Evolutionary conservation across 2,797 vertebrate genomes (phyloP), one percentile per base, ranked within the genome.

Genomic region (Simalia tracyae): DNA sequence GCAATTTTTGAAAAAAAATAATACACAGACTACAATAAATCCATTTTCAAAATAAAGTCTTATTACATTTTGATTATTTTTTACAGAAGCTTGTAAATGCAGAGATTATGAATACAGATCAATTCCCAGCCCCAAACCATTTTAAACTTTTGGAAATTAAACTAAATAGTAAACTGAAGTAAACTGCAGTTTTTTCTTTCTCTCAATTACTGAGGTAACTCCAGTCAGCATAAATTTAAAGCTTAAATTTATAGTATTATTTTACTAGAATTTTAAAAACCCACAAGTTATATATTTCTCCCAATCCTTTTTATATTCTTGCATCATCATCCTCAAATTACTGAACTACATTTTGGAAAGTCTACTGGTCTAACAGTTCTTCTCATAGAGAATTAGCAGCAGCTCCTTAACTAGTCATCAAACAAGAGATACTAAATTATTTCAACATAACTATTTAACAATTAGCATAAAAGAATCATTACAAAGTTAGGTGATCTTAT

Each of bases 311-410:
- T 64, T 84, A 31, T 63, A 24, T 50, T 63, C 31, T 86, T 91
- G 6, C 11, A 64, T 42, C 46, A 84, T 0, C 1, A 84, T 84
- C 9, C 90, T 91, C 50, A 68, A 46, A 3, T 5, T 61, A 19
- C 72, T n/a, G 90, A 92, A 85, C 54, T 11, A 87, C 5, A 92
- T 84, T 46, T 28, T 76, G 36, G 68, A 84, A 81, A 14, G 3
- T 46, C 57, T 0, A 60, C 12, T 28, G 19, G 12, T 5, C 17
- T 64, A 54, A 6, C 24, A n/a, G 31, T 90, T 64, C 14, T 86
- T 76, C 36, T 89, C 85, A 91, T 81, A 92, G 56, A 66, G 36
- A 50, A 12, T 28, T 89, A 68, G 46, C n/a, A 90, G 88, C 87
- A 50, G 50, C 36, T 56, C 81, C 36, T 64, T 60, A 54, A 87